phyloP scores from a whole-genome alignment of 2,888 invertebrate species.

The Tenthredo livida region DNA sequence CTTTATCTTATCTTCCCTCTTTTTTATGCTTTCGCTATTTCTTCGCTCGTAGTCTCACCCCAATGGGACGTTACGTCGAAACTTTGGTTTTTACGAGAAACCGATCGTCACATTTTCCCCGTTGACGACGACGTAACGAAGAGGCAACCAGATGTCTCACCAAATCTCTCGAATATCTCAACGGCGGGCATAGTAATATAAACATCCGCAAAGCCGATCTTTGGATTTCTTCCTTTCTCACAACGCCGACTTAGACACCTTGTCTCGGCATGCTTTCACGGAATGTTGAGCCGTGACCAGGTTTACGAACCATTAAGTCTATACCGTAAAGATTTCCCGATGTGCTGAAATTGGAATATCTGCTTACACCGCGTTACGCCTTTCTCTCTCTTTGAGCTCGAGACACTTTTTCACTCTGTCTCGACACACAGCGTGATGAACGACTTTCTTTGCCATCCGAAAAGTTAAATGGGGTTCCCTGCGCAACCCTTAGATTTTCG shows the following conservation, averaged over 20 bases:
- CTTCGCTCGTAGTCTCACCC: slow-evolving; percentile 21
- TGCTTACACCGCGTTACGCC: slow-evolving; percentile 30
- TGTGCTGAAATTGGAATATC: slow-evolving; percentile 43
- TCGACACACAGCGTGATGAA: background rate
- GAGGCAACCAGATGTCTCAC: slow-evolving; percentile 44
- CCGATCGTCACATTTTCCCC: slow-evolving; percentile 49
- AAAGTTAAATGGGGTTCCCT: background rate
- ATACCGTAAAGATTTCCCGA: slow-evolving; percentile 35
- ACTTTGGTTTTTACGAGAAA: slow-evolving; percentile 48
- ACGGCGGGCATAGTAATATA: slow-evolving; percentile 26
- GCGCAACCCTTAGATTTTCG: background rate
- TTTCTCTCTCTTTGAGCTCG: background rate
- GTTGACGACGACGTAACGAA: slow-evolving; percentile 48
- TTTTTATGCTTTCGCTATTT: slow-evolving; percentile 10
- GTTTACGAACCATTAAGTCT: slow-evolving; percentile 48
- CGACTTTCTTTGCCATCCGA: background rate
- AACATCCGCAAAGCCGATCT: slow-evolving; percentile 36
- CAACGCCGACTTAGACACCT: background rate
- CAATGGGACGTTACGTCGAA: slow-evolving; percentile 28
- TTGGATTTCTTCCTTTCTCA: background rate
- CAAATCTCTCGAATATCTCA: slow-evolving; percentile 30
- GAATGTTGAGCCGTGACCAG: slow-evolving; percentile 26
- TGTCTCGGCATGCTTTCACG: background rate
- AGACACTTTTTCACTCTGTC: slow-evolving; percentile 17
- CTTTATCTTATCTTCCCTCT: slow-evolving; percentile 29